Evolutionary conservation across 1,140 invertebrate species (phyloP).

Genomic region (Drosophila truncata): DNA sequence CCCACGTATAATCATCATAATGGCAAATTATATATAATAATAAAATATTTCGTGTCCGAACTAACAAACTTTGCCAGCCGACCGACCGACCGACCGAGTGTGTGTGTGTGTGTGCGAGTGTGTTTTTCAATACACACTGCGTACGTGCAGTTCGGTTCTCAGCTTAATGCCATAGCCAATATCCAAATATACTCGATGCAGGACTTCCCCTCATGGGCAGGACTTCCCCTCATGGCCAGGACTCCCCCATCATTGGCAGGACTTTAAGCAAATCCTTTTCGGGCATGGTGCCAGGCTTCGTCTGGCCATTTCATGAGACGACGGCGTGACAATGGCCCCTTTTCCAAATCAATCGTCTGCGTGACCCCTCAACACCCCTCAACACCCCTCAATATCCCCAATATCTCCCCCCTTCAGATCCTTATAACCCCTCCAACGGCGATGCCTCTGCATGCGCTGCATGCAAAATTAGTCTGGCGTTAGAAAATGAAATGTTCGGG

Average conservation of each 20-base stretch:
- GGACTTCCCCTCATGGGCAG: background rate
- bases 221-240: background rate
- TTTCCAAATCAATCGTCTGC: slow-evolving; percentile 80
- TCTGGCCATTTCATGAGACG: slow-evolving; percentile 50
- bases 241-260: background rate
- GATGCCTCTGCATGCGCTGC: slow-evolving; percentile 66
- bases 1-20: slow-evolving; percentile 80
- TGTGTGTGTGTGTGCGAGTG: slow-evolving; percentile 14
- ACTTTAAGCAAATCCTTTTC: slow-evolving; percentile 70
- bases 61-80: slow-evolving; percentile 64
- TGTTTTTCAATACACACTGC: slow-evolving; percentile 62
- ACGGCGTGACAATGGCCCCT: slow-evolving; percentile 78
- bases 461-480: slow-evolving; percentile 70
- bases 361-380: slow-evolving; percentile 48
- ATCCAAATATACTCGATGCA: slow-evolving; percentile 18
- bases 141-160: slow-evolving; percentile 61
- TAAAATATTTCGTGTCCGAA: slow-evolving; percentile 82
- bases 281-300: background rate
- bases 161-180: slow-evolving; percentile 4
- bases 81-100: too few relatives aligned
- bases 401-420: background rate
- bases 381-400: background rate
- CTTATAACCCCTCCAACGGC: background rate
- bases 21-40: slow-evolving; percentile 84
- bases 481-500: slow-evolving; percentile 74